A percentile compares a stretch with the other conserved stretches of the same genome.
These are phyloP conservation scores for Pinna nobilis DNA, from an alignment of 1,140 invertebrate genomes.

Conservation along the genomic window DNA sequence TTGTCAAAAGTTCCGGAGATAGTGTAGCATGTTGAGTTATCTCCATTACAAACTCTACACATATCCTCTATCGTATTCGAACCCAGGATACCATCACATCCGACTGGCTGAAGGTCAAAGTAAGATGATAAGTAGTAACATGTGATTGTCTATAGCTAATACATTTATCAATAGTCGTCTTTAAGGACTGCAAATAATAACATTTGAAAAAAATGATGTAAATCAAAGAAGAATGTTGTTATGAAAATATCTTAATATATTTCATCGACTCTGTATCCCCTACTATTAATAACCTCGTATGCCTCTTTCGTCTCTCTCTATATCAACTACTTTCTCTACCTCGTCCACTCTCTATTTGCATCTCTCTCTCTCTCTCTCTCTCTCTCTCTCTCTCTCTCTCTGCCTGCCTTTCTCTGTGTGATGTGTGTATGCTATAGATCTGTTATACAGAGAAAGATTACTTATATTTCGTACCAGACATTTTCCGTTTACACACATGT, in stretches of 20 bases:
- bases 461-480: slow-evolving; percentile 78
- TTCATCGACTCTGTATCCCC: not conserved
- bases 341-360: too few relatives aligned
- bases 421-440: not conserved
- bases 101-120: slow-evolving; percentile 79
- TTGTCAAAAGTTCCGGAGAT: slow-evolving; percentile 63
- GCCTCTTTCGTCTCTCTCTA: too few relatives aligned
- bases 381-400: too few relatives aligned
- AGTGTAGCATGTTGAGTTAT: slow-evolving; percentile 84
- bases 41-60: slow-evolving; percentile 91
- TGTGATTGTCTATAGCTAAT: not conserved
- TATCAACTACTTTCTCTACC: too few relatives aligned
- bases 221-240: not conserved
- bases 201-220: not conserved
- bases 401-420: not conserved
- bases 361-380: too few relatives aligned
- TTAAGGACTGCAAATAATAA: not conserved
- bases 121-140: not conserved
- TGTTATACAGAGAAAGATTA: not conserved
- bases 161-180: not conserved
- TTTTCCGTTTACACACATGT: slow-evolving; percentile 89
- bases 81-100: slow-evolving; percentile 89
- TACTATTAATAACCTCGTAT: too few relatives aligned
- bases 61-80: slow-evolving; percentile 85
- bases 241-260: not conserved